Conservation (phyloP, 2,113 vertebrate species). For the Oplegnathus fasciatus region DNA sequence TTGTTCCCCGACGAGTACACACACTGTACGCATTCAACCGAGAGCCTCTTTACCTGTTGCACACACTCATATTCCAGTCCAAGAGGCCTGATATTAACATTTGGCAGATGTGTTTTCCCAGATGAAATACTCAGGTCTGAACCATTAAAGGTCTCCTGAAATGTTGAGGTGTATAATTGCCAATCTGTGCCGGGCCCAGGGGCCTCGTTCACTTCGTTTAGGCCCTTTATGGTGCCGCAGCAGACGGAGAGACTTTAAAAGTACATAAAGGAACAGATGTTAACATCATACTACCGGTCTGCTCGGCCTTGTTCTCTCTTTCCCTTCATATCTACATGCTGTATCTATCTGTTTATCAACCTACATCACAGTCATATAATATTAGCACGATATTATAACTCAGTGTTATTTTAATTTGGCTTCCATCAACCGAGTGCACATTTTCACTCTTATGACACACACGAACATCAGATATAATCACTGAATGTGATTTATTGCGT, state of each 20-base stretch:
- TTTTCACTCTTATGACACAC: slow-evolving; percentile 35
- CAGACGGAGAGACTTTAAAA: slow-evolving; percentile 68
- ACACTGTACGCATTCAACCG: not conserved
- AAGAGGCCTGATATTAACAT: slow-evolving; percentile 50
- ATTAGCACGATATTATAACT: not conserved
- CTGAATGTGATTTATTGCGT: slow-evolving; percentile 62
- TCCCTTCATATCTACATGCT: not conserved
- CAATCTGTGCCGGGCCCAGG: slow-evolving; percentile 67
- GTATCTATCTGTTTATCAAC: slow-evolving; percentile 36
- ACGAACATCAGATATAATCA: slow-evolving; percentile 66
- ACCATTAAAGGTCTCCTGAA: slow-evolving; percentile 63
- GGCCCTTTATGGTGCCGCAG: slow-evolving; percentile 56
- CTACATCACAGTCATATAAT: slow-evolving; percentile 14
- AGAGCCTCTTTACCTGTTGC: slow-evolving; percentile 65
- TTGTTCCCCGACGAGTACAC: slow-evolving; percentile 9
- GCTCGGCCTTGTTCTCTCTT: slow-evolving; percentile 15
- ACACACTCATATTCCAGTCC: slow-evolving; percentile 35
- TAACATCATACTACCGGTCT: slow-evolving; percentile 51
- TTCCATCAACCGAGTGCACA: slow-evolving; percentile 38
- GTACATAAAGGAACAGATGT: slow-evolving; percentile 75
- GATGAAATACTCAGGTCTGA: slow-evolving; percentile 50
- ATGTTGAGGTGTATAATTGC: slow-evolving; percentile 70
- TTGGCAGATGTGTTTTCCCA: slow-evolving; percentile 69
- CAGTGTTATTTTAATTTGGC: slow-evolving; percentile 20
- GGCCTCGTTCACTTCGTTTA: slow-evolving; percentile 64